phyloP scores from a whole-genome alignment of 2,888 invertebrate species.

The Saturnia pavonia region DNA sequence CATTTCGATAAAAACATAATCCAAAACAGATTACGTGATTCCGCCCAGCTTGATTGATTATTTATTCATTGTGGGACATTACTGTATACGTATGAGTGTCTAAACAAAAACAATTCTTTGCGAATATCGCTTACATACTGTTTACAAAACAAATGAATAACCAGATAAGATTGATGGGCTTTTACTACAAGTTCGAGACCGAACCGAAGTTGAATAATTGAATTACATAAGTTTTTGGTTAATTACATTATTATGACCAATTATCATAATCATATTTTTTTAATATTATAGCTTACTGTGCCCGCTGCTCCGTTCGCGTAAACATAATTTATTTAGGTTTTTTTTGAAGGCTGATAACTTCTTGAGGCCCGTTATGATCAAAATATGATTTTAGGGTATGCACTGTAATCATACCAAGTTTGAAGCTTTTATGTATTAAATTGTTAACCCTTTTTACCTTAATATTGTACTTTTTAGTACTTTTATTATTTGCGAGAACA shows the following conservation, averaged over 20 bases:
- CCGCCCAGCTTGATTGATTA: neutral
- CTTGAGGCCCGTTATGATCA: too few relatives aligned
- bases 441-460: too few relatives aligned
- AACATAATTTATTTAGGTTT: too few relatives aligned
- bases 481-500: too few relatives aligned
- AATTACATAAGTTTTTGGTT: neutral
- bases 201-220: neutral
- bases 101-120: constrained; percentile 1
- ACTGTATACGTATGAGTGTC: neutral
- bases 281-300: too few relatives aligned
- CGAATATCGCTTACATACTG: neutral
- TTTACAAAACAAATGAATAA: neutral
- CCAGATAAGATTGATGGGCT: neutral
- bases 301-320: too few relatives aligned
- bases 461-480: too few relatives aligned
- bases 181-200: neutral
- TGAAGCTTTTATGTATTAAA: too few relatives aligned
- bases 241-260: neutral
- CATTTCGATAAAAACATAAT: neutral
- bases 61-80: neutral
- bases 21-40: neutral
- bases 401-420: too few relatives aligned
- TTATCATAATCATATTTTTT: too few relatives aligned
- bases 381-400: too few relatives aligned
- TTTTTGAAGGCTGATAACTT: too few relatives aligned